Conservation (phyloP, 2,113 vertebrate genomes). For the Misgurnus mizolepis region DNA sequence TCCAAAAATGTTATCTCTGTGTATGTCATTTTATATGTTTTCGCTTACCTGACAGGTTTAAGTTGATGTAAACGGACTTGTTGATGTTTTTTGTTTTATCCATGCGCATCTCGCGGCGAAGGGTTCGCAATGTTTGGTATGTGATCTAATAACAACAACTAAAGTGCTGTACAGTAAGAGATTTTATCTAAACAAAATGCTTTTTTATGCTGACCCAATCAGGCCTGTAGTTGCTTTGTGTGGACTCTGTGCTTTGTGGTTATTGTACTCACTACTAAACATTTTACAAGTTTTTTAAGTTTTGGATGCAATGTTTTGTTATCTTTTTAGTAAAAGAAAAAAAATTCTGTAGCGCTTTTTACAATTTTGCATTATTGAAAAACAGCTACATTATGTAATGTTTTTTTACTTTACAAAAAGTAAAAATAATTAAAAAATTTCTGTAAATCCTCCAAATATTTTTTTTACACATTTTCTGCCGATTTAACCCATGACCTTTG, state of each 20-base stretch:
- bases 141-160: not conserved
- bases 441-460: too few relatives aligned
- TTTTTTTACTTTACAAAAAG: too few relatives aligned
- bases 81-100: not conserved
- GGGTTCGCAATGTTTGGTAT: not conserved
- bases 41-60: not conserved
- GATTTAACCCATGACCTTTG: too few relatives aligned
- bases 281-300: too few relatives aligned
- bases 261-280: too few relatives aligned
- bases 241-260: not conserved
- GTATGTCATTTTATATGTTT: not conserved
- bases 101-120: not conserved
- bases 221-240: not conserved
- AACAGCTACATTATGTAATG: too few relatives aligned
- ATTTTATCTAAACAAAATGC: not conserved
- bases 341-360: too few relatives aligned
- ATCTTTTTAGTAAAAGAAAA: too few relatives aligned
- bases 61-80: not conserved
- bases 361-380: too few relatives aligned
- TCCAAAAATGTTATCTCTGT: not conserved
- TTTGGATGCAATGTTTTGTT: too few relatives aligned
- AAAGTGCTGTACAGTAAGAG: not conserved
- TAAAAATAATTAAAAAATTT: too few relatives aligned
- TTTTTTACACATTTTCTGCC: too few relatives aligned
- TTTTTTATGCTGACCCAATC: not conserved